Evolutionary conservation across 2,113 vertebrate genomes (phyloP).

Genomic region (Pundamilia nyererei): DNA sequence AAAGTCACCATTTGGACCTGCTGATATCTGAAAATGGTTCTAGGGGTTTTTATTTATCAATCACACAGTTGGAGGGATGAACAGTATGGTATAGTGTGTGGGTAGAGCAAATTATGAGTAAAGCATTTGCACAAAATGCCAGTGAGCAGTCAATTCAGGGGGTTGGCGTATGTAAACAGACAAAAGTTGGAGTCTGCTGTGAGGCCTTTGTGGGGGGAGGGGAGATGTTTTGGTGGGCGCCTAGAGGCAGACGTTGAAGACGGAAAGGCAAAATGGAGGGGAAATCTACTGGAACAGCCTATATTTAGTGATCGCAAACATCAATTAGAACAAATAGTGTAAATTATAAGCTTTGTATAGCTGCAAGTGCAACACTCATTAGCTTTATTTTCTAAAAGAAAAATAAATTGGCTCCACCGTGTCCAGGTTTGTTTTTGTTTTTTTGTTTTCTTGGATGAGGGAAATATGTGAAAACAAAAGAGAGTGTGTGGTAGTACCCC

Average conservation of each 20-base stretch:
- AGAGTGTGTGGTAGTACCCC: background rate
- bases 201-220: conserved; percentile 22
- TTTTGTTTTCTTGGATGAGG: background rate
- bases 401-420: background rate
- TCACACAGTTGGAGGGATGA: background rate
- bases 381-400: background rate
- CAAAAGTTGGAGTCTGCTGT: conserved; percentile 21
- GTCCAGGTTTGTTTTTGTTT: background rate
- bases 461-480: background rate
- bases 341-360: background rate
- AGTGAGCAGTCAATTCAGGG: background rate
- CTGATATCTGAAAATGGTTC: background rate
- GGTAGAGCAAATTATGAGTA: background rate
- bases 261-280: background rate
- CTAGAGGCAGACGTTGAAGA: conserved; percentile 20
- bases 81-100: background rate
- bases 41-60: background rate
- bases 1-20: background rate
- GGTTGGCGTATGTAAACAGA: conserved; percentile 59
- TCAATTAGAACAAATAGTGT: background rate
- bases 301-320: background rate
- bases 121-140: background rate
- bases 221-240: conserved; percentile 11
- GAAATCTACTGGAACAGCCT: background rate
- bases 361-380: background rate